Evolutionary conservation across 2,797 vertebrate genomes (phyloP).

Genomic region (Mionectes olivaceus): DNA sequence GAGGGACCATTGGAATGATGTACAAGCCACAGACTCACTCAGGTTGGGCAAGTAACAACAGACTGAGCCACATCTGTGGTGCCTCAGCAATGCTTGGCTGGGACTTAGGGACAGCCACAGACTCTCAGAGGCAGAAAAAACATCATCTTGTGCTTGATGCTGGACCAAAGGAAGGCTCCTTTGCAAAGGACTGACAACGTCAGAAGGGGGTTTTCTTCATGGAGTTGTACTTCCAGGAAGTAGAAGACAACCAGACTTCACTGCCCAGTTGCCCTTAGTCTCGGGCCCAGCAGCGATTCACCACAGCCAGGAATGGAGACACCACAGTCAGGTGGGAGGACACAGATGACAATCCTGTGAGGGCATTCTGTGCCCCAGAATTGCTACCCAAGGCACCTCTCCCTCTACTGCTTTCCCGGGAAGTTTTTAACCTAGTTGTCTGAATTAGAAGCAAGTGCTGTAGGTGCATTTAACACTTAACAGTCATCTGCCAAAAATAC

Average conservation of each 20-base stretch:
- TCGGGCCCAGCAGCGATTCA: rapidly evolving
- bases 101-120: background rate
- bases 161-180: background rate
- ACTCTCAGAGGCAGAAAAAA: background rate
- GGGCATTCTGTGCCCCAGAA: rapidly evolving
- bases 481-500: background rate
- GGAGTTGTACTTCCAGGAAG: background rate
- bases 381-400: rapidly evolving
- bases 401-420: background rate
- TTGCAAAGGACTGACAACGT: background rate
- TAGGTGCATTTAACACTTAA: rapidly evolving
- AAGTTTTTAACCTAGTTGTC: background rate
- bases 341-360: background rate
- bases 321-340: rapidly evolving
- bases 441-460: background rate
- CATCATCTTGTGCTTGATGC: rapidly evolving
- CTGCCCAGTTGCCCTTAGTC: no score
- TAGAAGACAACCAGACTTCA: background rate
- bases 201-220: background rate
- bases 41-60: background rate
- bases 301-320: rapidly evolving
- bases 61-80: background rate
- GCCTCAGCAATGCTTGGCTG: background rate
- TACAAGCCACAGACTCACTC: background rate
- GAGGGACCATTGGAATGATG: rapidly evolving